Percentiles rank a stretch among this genome's conserved stretches.
phyloP scores from a whole-genome alignment of 2,888 invertebrate genomes.

The Lepas anatifera region DNA sequence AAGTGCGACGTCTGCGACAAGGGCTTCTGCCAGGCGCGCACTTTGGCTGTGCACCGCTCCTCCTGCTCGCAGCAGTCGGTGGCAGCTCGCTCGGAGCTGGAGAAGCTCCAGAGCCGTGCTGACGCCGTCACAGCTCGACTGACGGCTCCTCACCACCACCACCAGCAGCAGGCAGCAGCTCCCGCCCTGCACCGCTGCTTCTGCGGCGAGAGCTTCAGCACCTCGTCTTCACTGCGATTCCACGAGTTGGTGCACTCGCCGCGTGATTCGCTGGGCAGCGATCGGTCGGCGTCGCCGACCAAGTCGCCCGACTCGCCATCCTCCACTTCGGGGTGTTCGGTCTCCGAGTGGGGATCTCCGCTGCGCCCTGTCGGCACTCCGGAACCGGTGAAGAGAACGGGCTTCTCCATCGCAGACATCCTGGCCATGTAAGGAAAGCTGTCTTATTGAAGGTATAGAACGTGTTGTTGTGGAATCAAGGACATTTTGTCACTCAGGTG shows the following conservation, averaged over 20 bases:
- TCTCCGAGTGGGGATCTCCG: neutral
- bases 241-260: conserved; percentile 10
- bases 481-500: neutral
- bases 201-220: neutral
- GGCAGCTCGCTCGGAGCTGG: neutral
- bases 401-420: conserved; percentile 8
- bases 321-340: too few species aligned
- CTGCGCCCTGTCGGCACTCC: neutral
- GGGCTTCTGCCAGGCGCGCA: conserved; percentile 11
- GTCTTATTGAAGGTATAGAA: neutral
- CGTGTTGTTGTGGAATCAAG: neutral
- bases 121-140: neutral
- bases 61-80: conserved; percentile 8
- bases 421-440: conserved; percentile 5
- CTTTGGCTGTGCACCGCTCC: conserved; percentile 3
- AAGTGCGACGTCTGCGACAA: conserved; percentile 7
- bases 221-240: neutral
- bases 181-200: neutral
- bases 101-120: neutral
- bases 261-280: neutral
- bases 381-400: neutral
- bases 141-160: neutral
- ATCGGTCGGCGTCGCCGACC: neutral
- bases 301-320: neutral
- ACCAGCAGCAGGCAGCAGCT: neutral